These are phyloP conservation scores for Gallinago undulata DNA, from an alignment of 2,113 vertebrate genomes.

Conservation along the genomic window DNA sequence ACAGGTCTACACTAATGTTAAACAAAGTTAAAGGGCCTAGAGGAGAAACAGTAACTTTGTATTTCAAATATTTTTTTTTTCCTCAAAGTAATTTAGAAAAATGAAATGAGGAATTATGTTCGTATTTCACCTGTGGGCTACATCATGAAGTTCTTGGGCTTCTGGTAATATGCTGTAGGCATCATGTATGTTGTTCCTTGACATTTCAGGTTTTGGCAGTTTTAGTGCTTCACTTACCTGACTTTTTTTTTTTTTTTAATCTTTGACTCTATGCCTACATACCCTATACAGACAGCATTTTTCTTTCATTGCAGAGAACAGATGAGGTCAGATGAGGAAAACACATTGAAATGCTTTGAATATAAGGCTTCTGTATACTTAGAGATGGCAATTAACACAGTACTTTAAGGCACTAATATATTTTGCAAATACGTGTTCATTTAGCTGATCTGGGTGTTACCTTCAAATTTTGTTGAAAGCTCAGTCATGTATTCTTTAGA, in stretches of 20 bases:
- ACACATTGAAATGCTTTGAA: not conserved
- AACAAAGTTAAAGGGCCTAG: not conserved
- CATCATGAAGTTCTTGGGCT: not conserved
- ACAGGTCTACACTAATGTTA: not conserved
- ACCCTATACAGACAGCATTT: not conserved
- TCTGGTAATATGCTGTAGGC: not conserved
- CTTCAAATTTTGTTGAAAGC: not conserved
- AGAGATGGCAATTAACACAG: not conserved
- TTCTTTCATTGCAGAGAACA: not conserved
- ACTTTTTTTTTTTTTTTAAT: not conserved
- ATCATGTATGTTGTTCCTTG: not conserved
- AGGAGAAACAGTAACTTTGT: not conserved
- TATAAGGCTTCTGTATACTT: not conserved
- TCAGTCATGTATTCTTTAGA: not conserved
- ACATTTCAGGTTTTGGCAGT: not conserved
- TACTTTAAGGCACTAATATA: not conserved
- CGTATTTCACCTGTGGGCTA: not conserved
- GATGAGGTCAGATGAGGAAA: not conserved
- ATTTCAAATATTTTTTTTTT: not conserved
- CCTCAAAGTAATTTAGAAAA: not conserved
- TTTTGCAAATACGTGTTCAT: not conserved
- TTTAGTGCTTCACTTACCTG: not conserved
- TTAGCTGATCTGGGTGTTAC: not conserved
- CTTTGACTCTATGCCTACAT: not conserved
- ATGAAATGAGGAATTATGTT: not conserved